phyloP scores from a whole-genome alignment of 2,888 invertebrate genomes.

The Nysson spinosus region DNA sequence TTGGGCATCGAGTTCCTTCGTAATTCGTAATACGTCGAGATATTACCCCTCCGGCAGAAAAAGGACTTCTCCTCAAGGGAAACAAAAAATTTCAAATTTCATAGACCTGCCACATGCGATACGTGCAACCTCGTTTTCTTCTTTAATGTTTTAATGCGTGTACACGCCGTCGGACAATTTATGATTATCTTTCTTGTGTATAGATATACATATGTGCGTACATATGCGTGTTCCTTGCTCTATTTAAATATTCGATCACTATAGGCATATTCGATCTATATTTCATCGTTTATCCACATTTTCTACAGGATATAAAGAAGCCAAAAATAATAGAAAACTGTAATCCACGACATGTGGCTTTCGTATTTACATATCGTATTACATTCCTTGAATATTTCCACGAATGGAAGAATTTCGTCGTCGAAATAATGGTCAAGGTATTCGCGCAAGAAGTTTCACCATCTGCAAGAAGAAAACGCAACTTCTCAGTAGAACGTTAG shows the following conservation, averaged over 20 bases:
- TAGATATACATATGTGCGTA: too few relatives aligned
- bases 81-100: conserved; percentile 30
- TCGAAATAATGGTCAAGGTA: conserved; percentile 20
- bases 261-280: too few relatives aligned
- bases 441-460: conserved; percentile 10
- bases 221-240: too few relatives aligned
- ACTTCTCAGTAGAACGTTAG: conserved; percentile 18
- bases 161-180: conserved; percentile 6
- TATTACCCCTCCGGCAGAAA: conserved; percentile 40
- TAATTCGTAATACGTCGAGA: conserved; percentile 47
- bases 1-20: conserved; percentile 54
- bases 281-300: too few relatives aligned
- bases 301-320: too few relatives aligned
- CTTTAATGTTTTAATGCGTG: conserved; percentile 7
- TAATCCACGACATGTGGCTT: too few relatives aligned
- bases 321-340: too few relatives aligned
- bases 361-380: conserved; percentile 18
- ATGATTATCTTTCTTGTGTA: not conserved
- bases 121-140: not conserved
- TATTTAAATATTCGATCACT: too few relatives aligned
- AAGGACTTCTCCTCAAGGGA: conserved; percentile 5
- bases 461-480: conserved; percentile 7
- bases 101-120: conserved; percentile 27
- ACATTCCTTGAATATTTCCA: conserved; percentile 38
- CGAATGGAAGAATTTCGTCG: conserved; percentile 27